Evolutionary conservation across 1,140 invertebrate species (phyloP).

Genomic region (Elymnias hypermnestra): DNA sequence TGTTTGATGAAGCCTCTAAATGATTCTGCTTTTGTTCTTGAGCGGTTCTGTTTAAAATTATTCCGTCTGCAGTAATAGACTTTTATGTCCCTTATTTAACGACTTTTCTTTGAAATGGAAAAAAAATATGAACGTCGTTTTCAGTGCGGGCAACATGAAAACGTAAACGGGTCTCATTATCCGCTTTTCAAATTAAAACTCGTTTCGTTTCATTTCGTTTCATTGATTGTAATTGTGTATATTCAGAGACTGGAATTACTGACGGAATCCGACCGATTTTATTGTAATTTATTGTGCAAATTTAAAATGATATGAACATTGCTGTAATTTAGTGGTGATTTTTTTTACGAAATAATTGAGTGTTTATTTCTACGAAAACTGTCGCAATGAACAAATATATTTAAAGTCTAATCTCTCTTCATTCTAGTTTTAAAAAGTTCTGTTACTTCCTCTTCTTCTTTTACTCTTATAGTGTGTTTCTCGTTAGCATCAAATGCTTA

Average conservation of each 20-base stretch:
- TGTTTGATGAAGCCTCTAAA: slow-evolving; percentile 14
- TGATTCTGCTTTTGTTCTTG: slow-evolving; percentile 7
- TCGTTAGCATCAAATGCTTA: no score
- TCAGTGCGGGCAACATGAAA: not conserved
- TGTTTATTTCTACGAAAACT: no score
- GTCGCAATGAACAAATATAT: no score
- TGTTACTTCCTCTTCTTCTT: no score
- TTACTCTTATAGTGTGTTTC: no score
- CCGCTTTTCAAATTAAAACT: slow-evolving; percentile 1
- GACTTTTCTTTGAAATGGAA: slow-evolving; percentile 2
- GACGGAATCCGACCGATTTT: not conserved
- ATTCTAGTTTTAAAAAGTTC: no score
- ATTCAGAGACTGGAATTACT: not conserved
- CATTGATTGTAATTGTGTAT: not conserved
- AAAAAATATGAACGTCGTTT: slow-evolving; percentile 3
- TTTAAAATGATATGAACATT: no score
- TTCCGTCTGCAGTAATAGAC: slow-evolving; percentile 5
- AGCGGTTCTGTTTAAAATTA: slow-evolving; percentile 6
- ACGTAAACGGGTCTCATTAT: slow-evolving; percentile 1
- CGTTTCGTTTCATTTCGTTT: not conserved
- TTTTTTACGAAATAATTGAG: no score
- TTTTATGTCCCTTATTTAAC: slow-evolving; percentile 5
- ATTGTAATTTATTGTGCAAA: no score
- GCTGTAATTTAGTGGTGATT: no score
- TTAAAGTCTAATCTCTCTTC: no score